These are phyloP conservation scores for Olivierus martensii DNA, from an alignment of 1,140 invertebrate genomes.

Conservation along the genomic window DNA sequence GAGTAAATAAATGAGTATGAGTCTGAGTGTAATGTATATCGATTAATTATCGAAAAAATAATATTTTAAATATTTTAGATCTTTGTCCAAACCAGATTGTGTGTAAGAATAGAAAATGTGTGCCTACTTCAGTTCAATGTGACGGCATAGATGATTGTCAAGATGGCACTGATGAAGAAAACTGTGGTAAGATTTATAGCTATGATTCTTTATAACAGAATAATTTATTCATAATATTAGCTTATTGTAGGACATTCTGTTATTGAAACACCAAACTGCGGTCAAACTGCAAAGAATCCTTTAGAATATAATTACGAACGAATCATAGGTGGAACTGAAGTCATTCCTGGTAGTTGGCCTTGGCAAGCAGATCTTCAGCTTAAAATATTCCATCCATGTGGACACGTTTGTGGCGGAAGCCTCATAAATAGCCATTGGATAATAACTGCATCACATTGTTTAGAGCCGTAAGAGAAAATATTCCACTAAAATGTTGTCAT, in stretches of 20 bases:
- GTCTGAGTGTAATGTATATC: background rate
- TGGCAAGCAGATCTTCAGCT: slow-evolving; percentile 40
- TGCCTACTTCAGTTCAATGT: background rate
- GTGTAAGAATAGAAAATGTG: slow-evolving; percentile 9
- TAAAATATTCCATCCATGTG: slow-evolving; percentile 2
- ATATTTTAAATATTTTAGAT: background rate
- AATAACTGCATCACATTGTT: slow-evolving; percentile 67
- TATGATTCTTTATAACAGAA: no score
- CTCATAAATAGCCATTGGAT: slow-evolving; percentile 64
- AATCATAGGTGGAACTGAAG: slow-evolving; percentile 69
- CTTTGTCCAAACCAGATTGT: background rate
- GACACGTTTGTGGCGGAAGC: slow-evolving; percentile 62
- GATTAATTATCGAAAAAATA: background rate
- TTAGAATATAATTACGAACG: slow-evolving; percentile 21
- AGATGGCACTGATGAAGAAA: slow-evolving; percentile 12
- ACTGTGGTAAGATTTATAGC: slow-evolving; percentile 20
- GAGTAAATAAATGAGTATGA: no score
- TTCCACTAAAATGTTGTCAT: no score
- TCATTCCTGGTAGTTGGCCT: slow-evolving; percentile 66
- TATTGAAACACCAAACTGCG: slow-evolving; percentile 39
- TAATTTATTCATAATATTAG: no score
- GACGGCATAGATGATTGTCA: slow-evolving; percentile 11
- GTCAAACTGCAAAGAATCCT: background rate
- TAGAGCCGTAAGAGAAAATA: no score
- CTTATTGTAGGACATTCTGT: slow-evolving; percentile 29